Evolutionary conservation across 2,113 vertebrate genomes (phyloP).

Genomic region (Nothobranchius furzeri): DNA sequence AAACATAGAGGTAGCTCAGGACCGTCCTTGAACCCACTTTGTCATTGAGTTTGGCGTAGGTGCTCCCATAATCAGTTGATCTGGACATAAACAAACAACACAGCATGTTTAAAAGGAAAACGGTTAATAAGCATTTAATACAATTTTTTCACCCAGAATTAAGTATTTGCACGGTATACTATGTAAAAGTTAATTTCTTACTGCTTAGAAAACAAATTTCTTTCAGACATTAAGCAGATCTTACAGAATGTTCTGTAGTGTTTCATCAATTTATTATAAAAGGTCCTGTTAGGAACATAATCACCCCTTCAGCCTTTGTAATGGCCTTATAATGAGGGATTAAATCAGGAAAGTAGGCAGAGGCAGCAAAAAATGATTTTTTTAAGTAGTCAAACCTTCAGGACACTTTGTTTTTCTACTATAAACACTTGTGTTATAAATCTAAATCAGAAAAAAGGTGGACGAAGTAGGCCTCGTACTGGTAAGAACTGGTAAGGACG

Average conservation of each 20-base stretch:
- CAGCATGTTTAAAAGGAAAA: conserved; percentile 9
- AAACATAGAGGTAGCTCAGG: conserved; percentile 94
- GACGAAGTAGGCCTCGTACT: too few species aligned
- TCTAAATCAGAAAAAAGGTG: too few species aligned
- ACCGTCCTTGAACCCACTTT: conserved; percentile 94
- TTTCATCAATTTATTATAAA: conserved; percentile 21
- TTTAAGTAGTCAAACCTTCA: too few species aligned
- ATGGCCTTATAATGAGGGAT: conserved; percentile 3
- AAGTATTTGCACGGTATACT: conserved; percentile 21
- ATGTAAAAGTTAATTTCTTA: conserved; percentile 44
- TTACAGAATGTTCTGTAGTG: neutral
- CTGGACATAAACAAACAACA: conserved; percentile 68
- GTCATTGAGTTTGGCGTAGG: conserved; percentile 93
- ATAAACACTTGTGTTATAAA: too few species aligned
- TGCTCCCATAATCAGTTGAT: conserved; percentile 93
- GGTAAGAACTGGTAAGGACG: too few species aligned
- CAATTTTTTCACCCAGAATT: conserved; percentile 23
- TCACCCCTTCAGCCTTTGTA: neutral
- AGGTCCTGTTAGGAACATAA: conserved; percentile 6
- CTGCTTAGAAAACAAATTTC: conserved; percentile 13
- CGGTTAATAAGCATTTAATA: conserved; percentile 30
- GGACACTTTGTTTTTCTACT: too few species aligned
- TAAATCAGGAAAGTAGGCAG: conserved; percentile 1
- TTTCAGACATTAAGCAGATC: conserved; percentile 28
- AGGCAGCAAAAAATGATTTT: neutral